Conservation (phyloP, 2,113 vertebrate genomes). For the Ophthalmolycus amberensis region DNA sequence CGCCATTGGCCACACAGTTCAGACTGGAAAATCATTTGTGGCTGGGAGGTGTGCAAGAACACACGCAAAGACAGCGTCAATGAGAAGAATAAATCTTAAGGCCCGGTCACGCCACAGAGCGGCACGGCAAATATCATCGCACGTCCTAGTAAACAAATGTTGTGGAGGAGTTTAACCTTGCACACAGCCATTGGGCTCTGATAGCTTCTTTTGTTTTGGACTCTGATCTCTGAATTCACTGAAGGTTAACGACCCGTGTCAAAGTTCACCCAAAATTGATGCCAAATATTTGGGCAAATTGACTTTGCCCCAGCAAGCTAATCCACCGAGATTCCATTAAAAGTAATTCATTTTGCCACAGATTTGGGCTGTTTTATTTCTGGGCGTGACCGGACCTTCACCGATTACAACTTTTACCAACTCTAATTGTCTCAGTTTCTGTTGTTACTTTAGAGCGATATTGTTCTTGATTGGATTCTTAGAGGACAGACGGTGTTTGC, state of each 20-base stretch:
- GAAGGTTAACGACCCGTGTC: neutral
- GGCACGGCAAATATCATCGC: neutral
- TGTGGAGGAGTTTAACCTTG: neutral
- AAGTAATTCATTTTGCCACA: neutral
- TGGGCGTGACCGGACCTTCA: neutral
- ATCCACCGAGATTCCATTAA: neutral
- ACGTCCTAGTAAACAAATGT: neutral
- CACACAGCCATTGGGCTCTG: neutral
- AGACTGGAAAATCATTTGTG: neutral
- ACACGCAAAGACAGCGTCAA: neutral
- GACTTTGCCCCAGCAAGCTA: neutral
- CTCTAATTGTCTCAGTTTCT: neutral
- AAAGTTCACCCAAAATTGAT: neutral
- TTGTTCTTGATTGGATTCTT: neutral
- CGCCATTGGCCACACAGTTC: neutral
- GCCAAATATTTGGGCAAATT: neutral
- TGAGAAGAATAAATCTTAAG: neutral
- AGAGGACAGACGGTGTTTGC: neutral
- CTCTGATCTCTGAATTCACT: neutral
- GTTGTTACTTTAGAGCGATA: neutral
- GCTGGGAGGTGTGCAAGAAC: conserved; percentile 3
- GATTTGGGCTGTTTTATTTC: neutral
- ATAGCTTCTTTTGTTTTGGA: neutral
- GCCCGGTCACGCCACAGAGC: conserved; percentile 5
- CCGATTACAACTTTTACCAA: neutral